These are phyloP conservation scores for Gallinago media DNA, from an alignment of 2,113 vertebrate species.

Conservation along the genomic window DNA sequence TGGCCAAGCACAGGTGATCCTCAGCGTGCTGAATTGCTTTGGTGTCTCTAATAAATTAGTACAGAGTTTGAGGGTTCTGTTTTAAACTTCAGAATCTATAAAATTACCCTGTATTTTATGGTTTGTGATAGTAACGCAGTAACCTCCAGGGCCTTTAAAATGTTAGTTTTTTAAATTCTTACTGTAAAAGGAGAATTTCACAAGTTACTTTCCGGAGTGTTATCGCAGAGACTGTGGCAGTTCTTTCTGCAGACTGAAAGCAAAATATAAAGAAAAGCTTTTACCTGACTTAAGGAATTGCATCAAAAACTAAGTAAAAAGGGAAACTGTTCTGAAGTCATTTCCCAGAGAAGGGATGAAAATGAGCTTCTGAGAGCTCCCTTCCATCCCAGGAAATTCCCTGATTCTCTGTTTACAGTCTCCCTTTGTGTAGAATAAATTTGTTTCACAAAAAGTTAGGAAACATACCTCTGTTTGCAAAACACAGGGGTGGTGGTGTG, in stretches of 20 bases:
- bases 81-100: neutral
- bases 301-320: neutral
- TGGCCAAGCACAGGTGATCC: neutral
- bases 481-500: neutral
- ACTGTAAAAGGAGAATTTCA: neutral
- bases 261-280: neutral
- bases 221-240: neutral
- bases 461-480: neutral
- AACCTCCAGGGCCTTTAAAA: neutral
- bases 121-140: neutral
- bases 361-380: neutral
- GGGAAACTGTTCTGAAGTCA: neutral
- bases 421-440: neutral
- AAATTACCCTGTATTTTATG: neutral
- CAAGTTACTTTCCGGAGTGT: neutral
- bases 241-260: neutral
- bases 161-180: neutral
- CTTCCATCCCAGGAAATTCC: neutral
- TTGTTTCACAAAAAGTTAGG: neutral
- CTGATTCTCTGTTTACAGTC: neutral
- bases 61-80: accelerated
- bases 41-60: neutral
- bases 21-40: neutral
- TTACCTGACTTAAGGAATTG: neutral
- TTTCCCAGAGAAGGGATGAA: neutral